Base-by-base conservation (phyloP, 2,888 invertebrate genomes). In the Phoronis australis region DNA sequence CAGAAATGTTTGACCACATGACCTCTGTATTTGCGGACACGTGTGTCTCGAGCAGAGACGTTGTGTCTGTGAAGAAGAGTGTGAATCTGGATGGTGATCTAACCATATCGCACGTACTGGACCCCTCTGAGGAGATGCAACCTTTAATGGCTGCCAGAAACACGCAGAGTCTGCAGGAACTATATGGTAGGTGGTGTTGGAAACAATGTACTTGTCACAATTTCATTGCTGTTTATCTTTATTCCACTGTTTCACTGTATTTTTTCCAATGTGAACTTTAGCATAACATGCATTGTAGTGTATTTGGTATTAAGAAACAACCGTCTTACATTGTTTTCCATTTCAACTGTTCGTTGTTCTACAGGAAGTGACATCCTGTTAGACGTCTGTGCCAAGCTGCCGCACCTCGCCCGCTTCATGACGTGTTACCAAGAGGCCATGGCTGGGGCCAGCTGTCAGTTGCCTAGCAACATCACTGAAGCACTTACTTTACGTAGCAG, bases 171-270 rank as follows among this genome's bases (percentile, higher is more conserved):
- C 81, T 95, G 47, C 87, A 90, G 79, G 84, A 86, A 59, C 80
- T 91, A 54, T 84, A 88, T 61, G 93, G 90, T 1, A 90, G 90
- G 25, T 61, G n/a, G n/a, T n/a, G n/a, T n/a, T n/a, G n/a, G n/a
- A n/a, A n/a, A n/a, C n/a, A n/a, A n/a, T n/a, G n/a, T n/a, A n/a
- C n/a, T n/a, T n/a, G n/a, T n/a, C n/a, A n/a, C n/a, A n/a, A n/a
- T n/a, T n/a, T n/a, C n/a, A n/a, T n/a, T n/a, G n/a, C n/a, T n/a
- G n/a, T n/a, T n/a, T n/a, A n/a, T n/a, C n/a, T n/a, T n/a, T n/a
- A n/a, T n/a, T n/a, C n/a, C n/a, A n/a, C n/a, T n/a, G n/a, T n/a
- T n/a, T n/a, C n/a, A n/a, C n/a, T n/a, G n/a, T n/a, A n/a, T n/a
- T n/a, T n/a, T n/a, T n/a, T n/a, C n/a, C n/a, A n/a, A n/a, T n/a